These are phyloP conservation scores for Calidris pygmaea DNA, from an alignment of 2,113 vertebrate genomes.

Conservation along the genomic window DNA sequence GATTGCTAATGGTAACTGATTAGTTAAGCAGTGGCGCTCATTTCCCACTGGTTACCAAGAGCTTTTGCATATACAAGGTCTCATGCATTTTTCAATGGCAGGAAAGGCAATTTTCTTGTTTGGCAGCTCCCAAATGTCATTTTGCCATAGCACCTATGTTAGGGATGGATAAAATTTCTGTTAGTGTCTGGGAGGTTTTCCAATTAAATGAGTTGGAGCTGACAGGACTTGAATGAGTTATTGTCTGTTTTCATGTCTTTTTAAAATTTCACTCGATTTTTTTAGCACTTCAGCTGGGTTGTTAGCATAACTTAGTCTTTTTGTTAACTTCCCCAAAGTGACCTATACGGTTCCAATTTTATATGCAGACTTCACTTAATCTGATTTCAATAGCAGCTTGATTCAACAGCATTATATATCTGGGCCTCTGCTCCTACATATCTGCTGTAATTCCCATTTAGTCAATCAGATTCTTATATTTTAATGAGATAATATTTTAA, in stretches of 20 bases:
- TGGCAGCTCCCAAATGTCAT: conserved; percentile 11
- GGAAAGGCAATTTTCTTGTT: not conserved
- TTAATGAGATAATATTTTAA: not conserved
- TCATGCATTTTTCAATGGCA: not conserved
- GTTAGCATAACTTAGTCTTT: not conserved
- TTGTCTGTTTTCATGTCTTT: not conserved
- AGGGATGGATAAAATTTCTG: not conserved
- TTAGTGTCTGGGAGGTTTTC: conserved; percentile 24
- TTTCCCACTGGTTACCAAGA: not conserved
- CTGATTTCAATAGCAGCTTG: not conserved
- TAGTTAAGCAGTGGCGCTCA: not conserved
- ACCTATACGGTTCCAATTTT: not conserved
- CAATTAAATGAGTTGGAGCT: not conserved
- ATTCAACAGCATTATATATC: not conserved
- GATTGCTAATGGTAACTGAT: not conserved
- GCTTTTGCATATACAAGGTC: not conserved
- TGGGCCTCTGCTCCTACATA: not conserved
- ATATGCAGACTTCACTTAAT: not conserved
- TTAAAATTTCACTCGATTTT: not conserved
- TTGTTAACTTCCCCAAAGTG: not conserved
- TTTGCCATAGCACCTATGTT: not conserved
- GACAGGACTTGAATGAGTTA: conserved; percentile 16
- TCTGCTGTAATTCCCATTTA: not conserved
- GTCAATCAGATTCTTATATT: not conserved
- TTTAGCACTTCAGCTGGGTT: not conserved